Conservation (phyloP, 2,797 vertebrate species). For the Fundulus diaphanus region DNA sequence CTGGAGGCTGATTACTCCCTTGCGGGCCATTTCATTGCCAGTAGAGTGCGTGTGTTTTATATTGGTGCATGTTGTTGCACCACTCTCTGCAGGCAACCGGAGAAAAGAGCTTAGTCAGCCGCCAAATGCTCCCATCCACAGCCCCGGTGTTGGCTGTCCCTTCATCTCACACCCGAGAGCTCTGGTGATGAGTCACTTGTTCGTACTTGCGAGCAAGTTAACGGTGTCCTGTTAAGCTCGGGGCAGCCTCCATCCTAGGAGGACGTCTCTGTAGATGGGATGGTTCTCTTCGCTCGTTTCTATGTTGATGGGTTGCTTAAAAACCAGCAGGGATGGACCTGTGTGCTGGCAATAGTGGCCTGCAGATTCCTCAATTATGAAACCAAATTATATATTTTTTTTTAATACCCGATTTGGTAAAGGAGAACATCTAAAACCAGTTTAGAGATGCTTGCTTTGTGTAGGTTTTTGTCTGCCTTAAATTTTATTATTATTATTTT, state of each 20-base stretch:
- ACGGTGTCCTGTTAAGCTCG: constrained; percentile 40
- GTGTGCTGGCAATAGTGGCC: constrained; percentile 7
- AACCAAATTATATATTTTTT: constrained; percentile 17
- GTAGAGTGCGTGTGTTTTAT: constrained; percentile 34
- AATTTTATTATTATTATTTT: not conserved
- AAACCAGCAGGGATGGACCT: constrained; percentile 17
- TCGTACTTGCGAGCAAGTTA: constrained; percentile 42
- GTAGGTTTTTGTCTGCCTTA: not conserved
- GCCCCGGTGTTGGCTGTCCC: constrained; percentile 42
- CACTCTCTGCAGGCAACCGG: constrained; percentile 58
- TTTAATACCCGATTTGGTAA: not conserved
- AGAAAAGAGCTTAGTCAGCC: constrained; percentile 75
- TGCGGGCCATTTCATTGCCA: constrained; percentile 45
- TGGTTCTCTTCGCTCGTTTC: constrained; percentile 33
- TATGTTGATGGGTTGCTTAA: constrained; percentile 40
- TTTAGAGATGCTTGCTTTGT: not conserved
- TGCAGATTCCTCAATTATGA: constrained; percentile 24
- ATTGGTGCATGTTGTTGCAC: constrained; percentile 42
- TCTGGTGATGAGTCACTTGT: constrained; percentile 59
- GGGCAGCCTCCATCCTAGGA: constrained; percentile 43
- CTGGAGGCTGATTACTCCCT: constrained; percentile 62
- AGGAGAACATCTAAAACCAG: not conserved
- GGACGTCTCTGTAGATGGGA: constrained; percentile 22
- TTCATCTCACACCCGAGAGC: constrained; percentile 30
- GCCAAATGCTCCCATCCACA: constrained; percentile 60